phyloP scores from a whole-genome alignment of 2,888 invertebrate species.

The Clanis bilineata region DNA sequence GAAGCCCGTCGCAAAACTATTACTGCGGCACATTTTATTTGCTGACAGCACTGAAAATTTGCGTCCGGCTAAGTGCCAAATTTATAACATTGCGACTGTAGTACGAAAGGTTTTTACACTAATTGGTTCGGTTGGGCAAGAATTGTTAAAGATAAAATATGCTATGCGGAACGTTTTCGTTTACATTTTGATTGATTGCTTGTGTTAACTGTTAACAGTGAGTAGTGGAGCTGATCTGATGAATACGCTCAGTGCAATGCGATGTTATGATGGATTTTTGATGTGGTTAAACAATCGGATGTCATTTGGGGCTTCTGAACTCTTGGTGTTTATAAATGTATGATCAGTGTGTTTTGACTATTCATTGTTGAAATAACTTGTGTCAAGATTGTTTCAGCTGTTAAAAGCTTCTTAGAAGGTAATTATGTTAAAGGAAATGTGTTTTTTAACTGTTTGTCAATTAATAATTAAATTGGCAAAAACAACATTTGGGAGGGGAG shows the following conservation, averaged over 20 bases:
- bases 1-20: conserved; percentile 67
- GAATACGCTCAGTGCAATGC: not conserved
- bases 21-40: conserved; percentile 74
- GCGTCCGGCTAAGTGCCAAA: conserved; percentile 81
- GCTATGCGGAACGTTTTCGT: conserved; percentile 76
- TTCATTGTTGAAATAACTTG: not conserved
- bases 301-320: not conserved
- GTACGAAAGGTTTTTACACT: conserved; percentile 75
- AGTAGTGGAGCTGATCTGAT: conserved; percentile 30
- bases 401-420: too few relatives aligned
- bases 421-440: too few relatives aligned
- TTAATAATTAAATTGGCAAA: too few relatives aligned
- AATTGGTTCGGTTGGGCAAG: conserved; percentile 76
- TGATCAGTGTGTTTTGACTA: not conserved
- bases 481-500: too few relatives aligned
- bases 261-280: conserved; percentile 3
- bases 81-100: conserved; percentile 75
- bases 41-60: conserved; percentile 77
- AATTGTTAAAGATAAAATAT: conserved; percentile 82
- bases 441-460: too few relatives aligned
- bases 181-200: conserved; percentile 77
- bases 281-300: not conserved
- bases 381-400: not conserved
- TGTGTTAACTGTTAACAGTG: conserved; percentile 58
- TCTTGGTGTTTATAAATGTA: not conserved